Conservation (phyloP, 2,888 invertebrate species). For the Malthinus flaveolus region DNA sequence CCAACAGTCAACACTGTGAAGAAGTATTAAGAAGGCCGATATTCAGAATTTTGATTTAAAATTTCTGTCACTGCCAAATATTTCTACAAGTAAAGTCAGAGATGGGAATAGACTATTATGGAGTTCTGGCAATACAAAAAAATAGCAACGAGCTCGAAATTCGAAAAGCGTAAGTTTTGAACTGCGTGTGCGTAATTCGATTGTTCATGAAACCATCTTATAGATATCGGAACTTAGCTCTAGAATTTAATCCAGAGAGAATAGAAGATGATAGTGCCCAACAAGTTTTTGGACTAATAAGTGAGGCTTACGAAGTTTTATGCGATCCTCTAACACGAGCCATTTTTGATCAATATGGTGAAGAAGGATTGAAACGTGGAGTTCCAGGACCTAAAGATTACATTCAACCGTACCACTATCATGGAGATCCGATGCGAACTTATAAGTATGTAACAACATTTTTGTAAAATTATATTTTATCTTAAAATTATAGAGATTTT, state of each 20-base stretch:
- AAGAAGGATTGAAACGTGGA: conserved; percentile 82
- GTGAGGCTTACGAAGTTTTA: conserved; percentile 81
- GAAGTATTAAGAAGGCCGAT: not conserved
- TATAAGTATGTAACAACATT: conserved; percentile 58
- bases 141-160: conserved; percentile 69
- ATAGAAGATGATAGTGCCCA: conserved; percentile 63
- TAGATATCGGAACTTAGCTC: conserved; percentile 55
- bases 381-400: conserved; percentile 69
- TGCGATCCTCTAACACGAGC: conserved; percentile 68
- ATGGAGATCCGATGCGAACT: conserved; percentile 75
- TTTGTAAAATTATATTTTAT: not conserved
- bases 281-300: conserved; percentile 65
- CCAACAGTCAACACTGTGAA: no score
- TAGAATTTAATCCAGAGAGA: conserved; percentile 57
- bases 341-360: conserved; percentile 88
- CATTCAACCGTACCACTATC: conserved; percentile 76
- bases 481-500: conserved; percentile 60
- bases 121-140: conserved; percentile 69
- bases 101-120: conserved; percentile 79
- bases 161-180: conserved; percentile 64
- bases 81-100: conserved; percentile 25
- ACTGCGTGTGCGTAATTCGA: not conserved
- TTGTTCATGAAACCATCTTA: not conserved
- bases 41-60: conserved; percentile 1
- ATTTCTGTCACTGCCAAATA: conserved; percentile 11